Evolutionary conservation across 2,888 invertebrate genomes (phyloP), one percentile per base, ranked within the genome.

Genomic region (Caenorhabditis sp.): DNA sequence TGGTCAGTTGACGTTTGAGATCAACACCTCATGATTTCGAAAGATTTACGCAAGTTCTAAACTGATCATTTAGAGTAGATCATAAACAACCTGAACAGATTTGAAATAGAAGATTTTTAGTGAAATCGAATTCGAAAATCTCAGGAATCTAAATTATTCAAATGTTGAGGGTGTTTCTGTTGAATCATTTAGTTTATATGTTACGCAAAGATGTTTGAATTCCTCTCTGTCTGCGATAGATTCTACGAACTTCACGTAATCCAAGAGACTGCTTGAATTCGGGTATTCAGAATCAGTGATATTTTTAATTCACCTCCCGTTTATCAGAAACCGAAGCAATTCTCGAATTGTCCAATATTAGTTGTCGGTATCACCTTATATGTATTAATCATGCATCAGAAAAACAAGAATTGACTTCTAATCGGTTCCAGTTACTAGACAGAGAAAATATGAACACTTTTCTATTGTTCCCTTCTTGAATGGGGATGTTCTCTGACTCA

Each of bases 1-100:
- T 28, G 49, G 66, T 66, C 66, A 22, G 16, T 63, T 63, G 44
- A 63, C 63, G 63, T 44, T n/a, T 14, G 44, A 63, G 44, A 63
- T 47, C 44, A 63, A 63, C 63, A 63, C 4, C 38, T 63, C 44
- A 14, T 41, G 41, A 63, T 44, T 63, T 44, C 44, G 63, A 8
- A 22, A 26, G 44, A 44, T 28, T 63, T 63, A 28, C 63, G 63
- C 28, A 63, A 63, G 47, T 44, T 44, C 7, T 12, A 47, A 49
- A 49, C 12, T 28, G 49, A 66, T 49, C 66, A 66, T 47, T 66
- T 51, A 31, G 38, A 38, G 22, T 66, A 49, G 66, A 66, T 49
- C 66, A 51, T 66, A 44, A 63, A 63, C 63, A 63, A 16, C 44
- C n/a, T 41, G 41, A 41, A 59, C 14, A 61, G 26, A 26, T 54